phyloP scores from a whole-genome alignment of 2,113 vertebrate species.

The Verasper variegatus region DNA sequence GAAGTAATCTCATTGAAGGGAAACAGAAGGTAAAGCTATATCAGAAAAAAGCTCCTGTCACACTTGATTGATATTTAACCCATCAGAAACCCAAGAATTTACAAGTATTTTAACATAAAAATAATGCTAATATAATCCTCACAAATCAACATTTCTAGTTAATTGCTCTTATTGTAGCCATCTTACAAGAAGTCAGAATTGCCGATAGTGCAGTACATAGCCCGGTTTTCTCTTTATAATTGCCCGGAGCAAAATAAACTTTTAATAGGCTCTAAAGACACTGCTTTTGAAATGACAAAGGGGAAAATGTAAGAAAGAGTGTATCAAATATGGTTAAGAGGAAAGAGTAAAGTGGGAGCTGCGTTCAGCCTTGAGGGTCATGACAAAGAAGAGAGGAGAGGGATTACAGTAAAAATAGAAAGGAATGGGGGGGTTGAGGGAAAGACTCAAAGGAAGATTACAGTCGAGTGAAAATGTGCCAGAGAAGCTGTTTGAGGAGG shows the following conservation, averaged over 20 bases:
- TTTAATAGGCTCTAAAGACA: constrained; percentile 49
- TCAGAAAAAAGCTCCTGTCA: too few relatives aligned
- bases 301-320: constrained; percentile 18
- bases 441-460: constrained; percentile 52
- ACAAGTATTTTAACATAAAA: not conserved
- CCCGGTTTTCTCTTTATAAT: constrained; percentile 41
- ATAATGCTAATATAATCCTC: not conserved
- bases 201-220: constrained; percentile 37
- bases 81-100: not conserved
- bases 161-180: not conserved
- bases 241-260: constrained; percentile 26
- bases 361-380: constrained; percentile 49
- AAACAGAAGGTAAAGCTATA: not conserved
- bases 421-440: constrained; percentile 17
- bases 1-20: constrained; percentile 11
- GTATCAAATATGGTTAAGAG: constrained; percentile 39
- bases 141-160: not conserved
- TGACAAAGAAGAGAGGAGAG: constrained; percentile 44
- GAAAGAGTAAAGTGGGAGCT: constrained; percentile 10
- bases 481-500: constrained; percentile 5
- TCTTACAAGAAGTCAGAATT: constrained; percentile 17
- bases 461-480: constrained; percentile 42
- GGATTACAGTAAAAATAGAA: constrained; percentile 64
- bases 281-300: constrained; percentile 42
- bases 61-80: not conserved